Conservation (phyloP, 2,888 invertebrate genomes). For the Conistra vaccinii region DNA sequence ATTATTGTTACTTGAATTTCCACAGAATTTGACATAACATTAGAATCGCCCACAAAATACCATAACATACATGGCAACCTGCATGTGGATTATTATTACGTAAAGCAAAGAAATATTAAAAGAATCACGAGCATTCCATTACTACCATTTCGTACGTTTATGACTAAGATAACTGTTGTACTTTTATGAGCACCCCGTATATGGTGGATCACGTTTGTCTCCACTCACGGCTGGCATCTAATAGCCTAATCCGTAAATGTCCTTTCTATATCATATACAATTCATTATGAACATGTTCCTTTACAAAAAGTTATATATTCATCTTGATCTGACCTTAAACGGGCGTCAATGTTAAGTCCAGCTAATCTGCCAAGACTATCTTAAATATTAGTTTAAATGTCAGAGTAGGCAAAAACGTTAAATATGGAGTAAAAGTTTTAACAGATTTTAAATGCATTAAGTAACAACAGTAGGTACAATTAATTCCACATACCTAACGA, state of each 20-base stretch:
- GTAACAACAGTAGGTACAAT: neutral
- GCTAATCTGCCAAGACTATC: slow-evolving; percentile 34
- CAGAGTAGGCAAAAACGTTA: slow-evolving; percentile 12
- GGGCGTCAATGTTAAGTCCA: slow-evolving; percentile 18
- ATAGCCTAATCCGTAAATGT: slow-evolving; percentile 44
- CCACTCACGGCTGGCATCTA: slow-evolving; percentile 45
- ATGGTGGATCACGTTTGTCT: slow-evolving; percentile 56
- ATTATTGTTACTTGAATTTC: no score
- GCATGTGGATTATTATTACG: slow-evolving; percentile 49
- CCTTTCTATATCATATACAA: slow-evolving; percentile 34
- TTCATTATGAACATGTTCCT: slow-evolving; percentile 10
- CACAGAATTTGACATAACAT: neutral
- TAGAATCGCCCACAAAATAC: slow-evolving; percentile 3
- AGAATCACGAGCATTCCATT: slow-evolving; percentile 71
- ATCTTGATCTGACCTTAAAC: slow-evolving; percentile 45
- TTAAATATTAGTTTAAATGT: slow-evolving; percentile 39
- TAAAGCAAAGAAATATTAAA: slow-evolving; percentile 59
- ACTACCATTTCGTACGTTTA: slow-evolving; percentile 62
- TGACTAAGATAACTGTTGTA: slow-evolving; percentile 64
- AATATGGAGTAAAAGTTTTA: slow-evolving; percentile 3
- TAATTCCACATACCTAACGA: neutral
- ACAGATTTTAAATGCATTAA: neutral
- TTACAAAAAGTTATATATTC: slow-evolving; percentile 9
- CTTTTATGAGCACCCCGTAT: slow-evolving; percentile 64
- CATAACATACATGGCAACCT: neutral